Evolutionary conservation across 2,888 invertebrate genomes (phyloP).

Genomic region (Hypsopygia costalis): DNA sequence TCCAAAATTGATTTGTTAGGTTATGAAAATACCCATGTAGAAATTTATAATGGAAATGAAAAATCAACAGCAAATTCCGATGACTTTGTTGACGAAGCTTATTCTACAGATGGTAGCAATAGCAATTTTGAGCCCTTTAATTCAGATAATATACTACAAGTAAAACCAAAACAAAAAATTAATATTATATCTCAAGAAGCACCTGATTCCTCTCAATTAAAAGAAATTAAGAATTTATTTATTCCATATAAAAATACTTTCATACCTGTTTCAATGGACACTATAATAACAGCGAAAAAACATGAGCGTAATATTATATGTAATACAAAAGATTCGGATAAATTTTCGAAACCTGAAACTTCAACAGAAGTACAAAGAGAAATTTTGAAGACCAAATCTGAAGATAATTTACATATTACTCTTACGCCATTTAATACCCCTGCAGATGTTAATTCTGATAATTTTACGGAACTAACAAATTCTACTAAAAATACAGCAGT

Average conservation of each 20-base stretch:
- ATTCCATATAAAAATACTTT: conserved; percentile 20
- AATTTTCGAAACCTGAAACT: no score
- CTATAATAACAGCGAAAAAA: background rate
- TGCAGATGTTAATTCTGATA: no score
- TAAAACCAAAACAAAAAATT: conserved; percentile 28
- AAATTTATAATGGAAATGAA: conserved; percentile 1
- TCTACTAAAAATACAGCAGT: no score
- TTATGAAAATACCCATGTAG: conserved; percentile 1
- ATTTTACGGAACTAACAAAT: no score
- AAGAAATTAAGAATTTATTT: conserved; percentile 20
- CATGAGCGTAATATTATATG: background rate
- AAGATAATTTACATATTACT: no score
- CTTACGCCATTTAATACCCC: no score
- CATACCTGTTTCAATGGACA: conserved; percentile 32
- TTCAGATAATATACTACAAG: background rate
- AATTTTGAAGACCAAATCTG: no score
- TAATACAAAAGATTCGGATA: background rate
- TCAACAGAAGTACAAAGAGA: no score
- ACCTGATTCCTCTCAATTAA: conserved; percentile 29
- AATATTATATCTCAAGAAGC: conserved; percentile 46
- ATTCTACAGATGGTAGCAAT: background rate
- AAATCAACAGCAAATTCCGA: background rate
- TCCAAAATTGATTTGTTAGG: background rate
- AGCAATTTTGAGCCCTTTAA: background rate
- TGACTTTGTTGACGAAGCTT: background rate